Evolutionary conservation across 1,140 invertebrate genomes (phyloP).

Genomic region (Micrasema minimum): DNA sequence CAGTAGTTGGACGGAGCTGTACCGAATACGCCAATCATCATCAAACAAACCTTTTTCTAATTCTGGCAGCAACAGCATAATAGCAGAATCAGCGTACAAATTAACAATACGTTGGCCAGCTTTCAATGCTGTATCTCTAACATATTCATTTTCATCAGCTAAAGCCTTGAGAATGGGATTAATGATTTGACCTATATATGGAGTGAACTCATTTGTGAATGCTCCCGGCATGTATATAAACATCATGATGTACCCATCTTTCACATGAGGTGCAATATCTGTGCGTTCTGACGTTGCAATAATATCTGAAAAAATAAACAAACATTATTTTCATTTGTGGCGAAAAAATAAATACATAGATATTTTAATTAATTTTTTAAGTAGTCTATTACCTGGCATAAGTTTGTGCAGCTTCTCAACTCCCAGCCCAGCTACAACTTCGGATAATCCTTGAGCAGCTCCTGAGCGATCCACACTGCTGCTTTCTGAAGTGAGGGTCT

Average conservation of each 20-base stretch:
- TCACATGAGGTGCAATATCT: constrained; percentile 96
- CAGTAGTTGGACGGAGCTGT: constrained; percentile 94
- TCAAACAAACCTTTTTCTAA: constrained; percentile 94
- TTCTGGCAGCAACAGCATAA: constrained; percentile 92
- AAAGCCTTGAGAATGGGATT: constrained; percentile 97
- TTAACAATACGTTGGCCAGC: constrained; percentile 98
- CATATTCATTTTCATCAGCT: constrained; percentile 99
- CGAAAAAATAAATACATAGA: too few relatives aligned
- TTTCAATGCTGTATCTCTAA: constrained; percentile 94
- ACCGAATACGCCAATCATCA: constrained; percentile 98
- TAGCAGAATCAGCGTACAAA: constrained; percentile 95
- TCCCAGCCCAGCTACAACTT: constrained; percentile 96
- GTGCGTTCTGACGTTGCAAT: constrained; percentile 93
- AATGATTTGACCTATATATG: constrained; percentile 97
- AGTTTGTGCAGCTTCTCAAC: constrained; percentile 94
- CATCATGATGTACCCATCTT: constrained; percentile 99
- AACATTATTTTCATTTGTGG: too few relatives aligned
- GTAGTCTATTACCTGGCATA: constrained; percentile 78
- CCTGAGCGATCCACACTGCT: constrained; percentile 97
- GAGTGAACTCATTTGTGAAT: constrained; percentile 94
- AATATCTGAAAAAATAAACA: constrained; percentile 75
- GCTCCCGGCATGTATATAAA: constrained; percentile 99
- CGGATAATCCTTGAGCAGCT: constrained; percentile 95
- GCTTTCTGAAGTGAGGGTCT: constrained; percentile 94
- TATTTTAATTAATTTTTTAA: too few relatives aligned